These are phyloP conservation scores for Spea multiplicata DNA, from an alignment of 2,113 vertebrate species.

Conservation along the genomic window DNA sequence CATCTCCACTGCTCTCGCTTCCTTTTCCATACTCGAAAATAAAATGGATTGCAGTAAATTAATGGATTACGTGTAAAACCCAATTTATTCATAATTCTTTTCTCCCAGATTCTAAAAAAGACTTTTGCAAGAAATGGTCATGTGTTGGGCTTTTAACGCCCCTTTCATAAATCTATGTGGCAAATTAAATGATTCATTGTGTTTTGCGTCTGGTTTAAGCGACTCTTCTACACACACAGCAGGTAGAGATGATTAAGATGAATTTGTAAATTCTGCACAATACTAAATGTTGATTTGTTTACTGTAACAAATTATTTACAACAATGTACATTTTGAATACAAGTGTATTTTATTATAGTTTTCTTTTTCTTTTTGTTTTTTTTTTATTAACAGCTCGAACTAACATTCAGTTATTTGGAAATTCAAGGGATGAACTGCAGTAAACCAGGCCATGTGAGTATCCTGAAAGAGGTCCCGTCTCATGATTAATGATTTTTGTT, in stretches of 20 bases:
- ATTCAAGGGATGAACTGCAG: slow-evolving; percentile 88
- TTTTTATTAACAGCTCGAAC: slow-evolving; percentile 77
- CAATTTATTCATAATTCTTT: too few species aligned
- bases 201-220: background rate
- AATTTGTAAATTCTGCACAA: slow-evolving; percentile 12
- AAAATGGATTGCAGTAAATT: too few species aligned
- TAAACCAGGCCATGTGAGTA: slow-evolving; percentile 87
- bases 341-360: background rate
- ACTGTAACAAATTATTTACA: background rate
- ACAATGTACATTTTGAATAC: too few species aligned
- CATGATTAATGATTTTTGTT: too few species aligned
- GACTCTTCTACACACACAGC: background rate
- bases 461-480: background rate
- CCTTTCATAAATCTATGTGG: background rate
- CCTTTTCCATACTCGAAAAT: too few species aligned
- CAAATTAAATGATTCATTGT: background rate
- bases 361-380: slow-evolving; percentile 12
- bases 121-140: background rate
- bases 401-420: slow-evolving; percentile 94
- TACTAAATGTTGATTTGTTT: background rate
- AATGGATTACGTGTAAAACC: too few species aligned
- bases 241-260: background rate
- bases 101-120: background rate
- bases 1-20: too few species aligned
- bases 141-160: background rate